Evolutionary conservation across 53 echinoderm and acorn worm species (phyloP).

Genomic region (Antedon mediterranea): DNA sequence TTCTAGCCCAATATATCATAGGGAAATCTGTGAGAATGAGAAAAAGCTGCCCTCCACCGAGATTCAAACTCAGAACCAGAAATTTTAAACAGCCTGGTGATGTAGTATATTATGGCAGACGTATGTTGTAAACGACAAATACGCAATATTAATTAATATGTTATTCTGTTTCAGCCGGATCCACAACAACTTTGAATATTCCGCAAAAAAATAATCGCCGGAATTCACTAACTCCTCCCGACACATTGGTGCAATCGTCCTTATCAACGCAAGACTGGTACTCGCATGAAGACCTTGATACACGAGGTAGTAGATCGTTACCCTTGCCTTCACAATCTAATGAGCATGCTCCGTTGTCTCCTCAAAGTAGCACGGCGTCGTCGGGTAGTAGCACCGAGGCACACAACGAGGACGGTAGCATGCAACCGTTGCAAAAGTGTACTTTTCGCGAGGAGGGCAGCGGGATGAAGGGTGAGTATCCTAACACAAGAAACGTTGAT

Average conservation of each 20-base stretch:
- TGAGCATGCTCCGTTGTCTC: conserved; percentile 67
- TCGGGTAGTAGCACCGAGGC: conserved; percentile 57
- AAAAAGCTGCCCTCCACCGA: no score
- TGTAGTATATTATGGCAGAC: no score
- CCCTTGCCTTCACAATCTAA: conserved; percentile 17
- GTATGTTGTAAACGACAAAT: no score
- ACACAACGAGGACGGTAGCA: conserved; percentile 35
- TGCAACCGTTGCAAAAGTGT: conserved; percentile 15
- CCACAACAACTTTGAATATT: conserved; percentile 15
- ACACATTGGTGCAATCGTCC: conserved; percentile 14
- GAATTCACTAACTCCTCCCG: conserved; percentile 52
- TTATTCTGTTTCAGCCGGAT: conserved; percentile 3
- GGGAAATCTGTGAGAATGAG: no score
- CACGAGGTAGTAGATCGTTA: conserved; percentile 4
- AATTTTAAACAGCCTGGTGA: no score
- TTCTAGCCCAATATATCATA: no score
- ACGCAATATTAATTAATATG: no score
- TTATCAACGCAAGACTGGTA: conserved; percentile 37
- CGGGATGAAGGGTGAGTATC: conserved; percentile 89
- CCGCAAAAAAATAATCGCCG: conserved; percentile 33
- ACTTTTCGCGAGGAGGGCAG: conserved; percentile 93
- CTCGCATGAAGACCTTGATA: conserved; percentile 33
- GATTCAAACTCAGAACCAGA: no score
- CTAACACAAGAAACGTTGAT: no score
- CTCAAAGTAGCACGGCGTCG: conserved; percentile 51